Evolutionary conservation across 2,888 invertebrate genomes (phyloP), one percentile per base, ranked within the genome.

Genomic region (Serripes groenlandicus): DNA sequence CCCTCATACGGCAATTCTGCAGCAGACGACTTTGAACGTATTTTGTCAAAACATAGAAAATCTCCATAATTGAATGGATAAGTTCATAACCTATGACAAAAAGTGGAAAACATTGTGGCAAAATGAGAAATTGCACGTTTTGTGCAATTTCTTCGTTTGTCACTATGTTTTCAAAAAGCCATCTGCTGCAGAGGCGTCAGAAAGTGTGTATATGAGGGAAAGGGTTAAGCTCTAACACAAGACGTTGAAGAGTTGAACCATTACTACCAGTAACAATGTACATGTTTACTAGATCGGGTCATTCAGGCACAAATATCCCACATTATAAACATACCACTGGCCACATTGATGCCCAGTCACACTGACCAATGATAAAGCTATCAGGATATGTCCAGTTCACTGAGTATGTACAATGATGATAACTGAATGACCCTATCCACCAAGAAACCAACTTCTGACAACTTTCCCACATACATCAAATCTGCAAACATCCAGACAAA

Each of bases 281-380:
- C 18, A 18, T 18, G 9, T 18, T 15, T 18, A 42, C 42, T 15
- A 56, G 2, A 56, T 2, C 18, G 11, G 11, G 11, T 56, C 56
- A 56, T 56, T 56, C 56, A 56, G 23, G 23, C 56, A 23, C 56
- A 56, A 15, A 18, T 56, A 56, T 28, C 56, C 56, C 56, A 42
- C 56, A 26, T 56, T 56, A 56, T 56, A 49, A 56, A 56, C 56
- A 56, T 56, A 21, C 56, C 23, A 56, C 56, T 56, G 56, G 23
- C 56, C 56, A 56, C 56, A 56, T 1, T 26, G 56, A 56, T 28
- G 21, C n/a, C 23, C 56, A 15, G 23, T 56, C 56, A 56, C 18
- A 56, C 56, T n/a, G 56, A n/a, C 56, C 56, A 56, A 30, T 62
- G 62, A 56, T 30, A 62, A 32, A 62, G 30, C 11, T 2, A 62